A percentile compares a stretch with the other conserved stretches of the same genome.
phyloP scores from a whole-genome alignment of 2,888 invertebrate genomes.

The Patella depressa region DNA sequence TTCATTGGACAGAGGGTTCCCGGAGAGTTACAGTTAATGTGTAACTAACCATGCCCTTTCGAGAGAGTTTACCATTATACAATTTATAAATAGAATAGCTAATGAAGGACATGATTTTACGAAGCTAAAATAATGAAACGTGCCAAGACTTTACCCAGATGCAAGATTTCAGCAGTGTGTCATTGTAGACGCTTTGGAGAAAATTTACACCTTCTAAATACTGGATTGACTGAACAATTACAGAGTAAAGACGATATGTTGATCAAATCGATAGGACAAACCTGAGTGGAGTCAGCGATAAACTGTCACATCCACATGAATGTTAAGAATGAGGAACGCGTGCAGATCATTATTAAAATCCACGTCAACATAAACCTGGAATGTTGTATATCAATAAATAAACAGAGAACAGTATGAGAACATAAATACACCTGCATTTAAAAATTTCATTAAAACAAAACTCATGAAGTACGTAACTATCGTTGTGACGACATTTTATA shows the following conservation, averaged over 20 bases:
- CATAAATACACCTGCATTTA: neutral
- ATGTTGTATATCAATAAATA: conserved; percentile 2
- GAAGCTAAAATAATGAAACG: too few species aligned
- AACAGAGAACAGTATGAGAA: neutral
- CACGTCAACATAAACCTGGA: conserved; percentile 2
- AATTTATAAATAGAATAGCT: too few species aligned
- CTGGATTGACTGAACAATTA: conserved; percentile 1
- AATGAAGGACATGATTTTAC: too few species aligned
- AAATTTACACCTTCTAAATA: conserved; percentile 7
- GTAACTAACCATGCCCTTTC: too few species aligned
- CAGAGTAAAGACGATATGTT: conserved; percentile 1
- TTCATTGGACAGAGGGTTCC: too few species aligned
- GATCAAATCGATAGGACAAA: neutral
- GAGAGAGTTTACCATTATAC: too few species aligned
- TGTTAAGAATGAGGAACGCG: conserved; percentile 10
- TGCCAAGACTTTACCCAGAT: too few species aligned
- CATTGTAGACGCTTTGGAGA: neutral
- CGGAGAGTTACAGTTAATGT: too few species aligned
- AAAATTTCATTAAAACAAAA: too few species aligned
- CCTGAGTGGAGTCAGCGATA: neutral
- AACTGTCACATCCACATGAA: conserved; percentile 5
- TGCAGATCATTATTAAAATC: conserved; percentile 11
- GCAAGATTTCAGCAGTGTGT: too few species aligned
- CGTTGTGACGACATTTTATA: too few species aligned
- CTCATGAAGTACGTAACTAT: too few species aligned